Base-by-base conservation (phyloP, 1,140 invertebrate genomes). In the Drosophila subobscura region DNA sequence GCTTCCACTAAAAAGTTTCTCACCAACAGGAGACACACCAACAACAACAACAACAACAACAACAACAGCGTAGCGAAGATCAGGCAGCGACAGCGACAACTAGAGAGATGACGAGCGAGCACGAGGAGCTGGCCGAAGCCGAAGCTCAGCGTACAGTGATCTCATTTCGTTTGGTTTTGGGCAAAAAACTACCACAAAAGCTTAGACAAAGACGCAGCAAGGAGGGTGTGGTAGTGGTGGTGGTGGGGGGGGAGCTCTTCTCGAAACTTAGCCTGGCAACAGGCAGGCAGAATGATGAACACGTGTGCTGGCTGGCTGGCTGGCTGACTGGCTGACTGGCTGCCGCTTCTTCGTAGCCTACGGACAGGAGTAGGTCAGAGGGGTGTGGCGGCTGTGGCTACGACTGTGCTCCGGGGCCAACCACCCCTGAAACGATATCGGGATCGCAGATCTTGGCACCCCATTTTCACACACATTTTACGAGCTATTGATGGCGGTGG, bases 381-480 rank as follows among this genome's bases (percentile, higher is more conserved):
- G 66, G 5, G 8, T 41, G 59, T 2, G 51, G 20, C 16, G 66
- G 5, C 6, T 41, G 59, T 2, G 51, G 20, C 16, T 10, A 40
- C n/a, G 42, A 20, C 27, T 22, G 44, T 4, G 8, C 12, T 20
- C 7, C 29, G 51, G 27, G 4, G 53, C 59, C 75, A 84, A 72
- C 70, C 79, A 83, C 79, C 79, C 79, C 29, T 8, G 27, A 7
- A 29, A 8, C 27, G 33, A 37, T 27, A 51, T 40, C 16, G 22
- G 20, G 57, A 29, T 67, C 44, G 53, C 33, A 52, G 41, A 44
- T 65, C 59, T 42, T 42, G 20, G 79, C 78, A 78, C 79, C 79
- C 78, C 79, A 68, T 59, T 84, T 84, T 83, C 74, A 83, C 79
- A 83, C 74, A 83, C 79, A 78, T 81, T 80, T 81, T 83, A 81